Base-by-base conservation (phyloP, 2,888 invertebrate genomes). In the Corbicula japonica region DNA sequence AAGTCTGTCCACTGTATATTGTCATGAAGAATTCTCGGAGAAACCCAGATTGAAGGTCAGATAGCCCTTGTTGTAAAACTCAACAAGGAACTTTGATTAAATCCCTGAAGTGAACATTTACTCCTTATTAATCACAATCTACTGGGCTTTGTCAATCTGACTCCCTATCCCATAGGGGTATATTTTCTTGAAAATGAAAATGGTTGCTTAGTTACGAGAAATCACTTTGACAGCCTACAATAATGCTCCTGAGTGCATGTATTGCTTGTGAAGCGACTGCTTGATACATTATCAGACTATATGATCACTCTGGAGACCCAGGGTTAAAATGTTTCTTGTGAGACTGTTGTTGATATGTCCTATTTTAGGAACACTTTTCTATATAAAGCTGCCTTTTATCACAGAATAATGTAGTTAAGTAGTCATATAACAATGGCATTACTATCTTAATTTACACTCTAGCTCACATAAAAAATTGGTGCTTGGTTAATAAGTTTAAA, bases 181-280 rank as follows among this genome's bases (percentile, higher is more conserved):
- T 30, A 32, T 58, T 63, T 65, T 58, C 71, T 76, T 63, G 63
- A 74, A 76, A 71, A 71, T 69, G 50, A 68, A 75, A 72, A 61
- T 60, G 38, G 77, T 77, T 77, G 54, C 77, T 72, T 72, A 56
- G 72, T 46, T 32, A 77, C 60, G 54, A 68, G 63, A 52, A 72
- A 72, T 68, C 46, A 62, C 72, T 68, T 28, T 46, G 46, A 66
- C 72, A 65, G 38, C 41, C 66, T 38, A 71, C 68, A 73, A 77
- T 54, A 77, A 61, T 63, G 48, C 54, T 77, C 72, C n/a, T 73
- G 62, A 72, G 73, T 77, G 61, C 61, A 34, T 77, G 72, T 72
- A 69, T 72, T 68, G 76, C 76, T 72, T 76, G 66, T 34, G 46
- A 71, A 72, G 76, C 73, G 77, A 69, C 76, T 63, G 69, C 34